Evolutionary conservation across 1,140 invertebrate genomes (phyloP).

Genomic region (Agraylea sexmaculata): DNA sequence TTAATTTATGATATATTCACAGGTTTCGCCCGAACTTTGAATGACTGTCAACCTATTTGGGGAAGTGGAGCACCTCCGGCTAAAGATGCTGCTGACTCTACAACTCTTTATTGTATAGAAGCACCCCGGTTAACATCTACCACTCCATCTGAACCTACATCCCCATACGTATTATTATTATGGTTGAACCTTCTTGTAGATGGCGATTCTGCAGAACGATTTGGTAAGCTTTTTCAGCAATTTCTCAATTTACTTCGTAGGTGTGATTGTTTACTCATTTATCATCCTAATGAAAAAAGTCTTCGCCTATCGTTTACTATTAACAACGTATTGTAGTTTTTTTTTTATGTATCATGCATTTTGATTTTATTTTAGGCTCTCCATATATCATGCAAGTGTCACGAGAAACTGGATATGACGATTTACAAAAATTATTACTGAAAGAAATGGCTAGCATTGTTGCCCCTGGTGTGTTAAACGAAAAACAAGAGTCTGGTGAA

Average conservation of each 20-base stretch:
- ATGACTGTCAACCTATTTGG: slow-evolving; percentile 60
- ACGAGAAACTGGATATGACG: slow-evolving; percentile 73
- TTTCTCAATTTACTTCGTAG: no score
- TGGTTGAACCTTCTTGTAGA: slow-evolving; percentile 69
- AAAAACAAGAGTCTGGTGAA: slow-evolving; percentile 41
- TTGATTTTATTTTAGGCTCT: slow-evolving; percentile 50
- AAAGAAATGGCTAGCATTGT: slow-evolving; percentile 77
- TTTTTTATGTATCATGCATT: no score
- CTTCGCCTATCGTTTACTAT: no score
- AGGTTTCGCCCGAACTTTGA: slow-evolving; percentile 45
- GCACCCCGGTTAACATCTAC: slow-evolving; percentile 37
- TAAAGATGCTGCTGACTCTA: slow-evolving; percentile 52
- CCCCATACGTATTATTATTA: slow-evolving; percentile 61
- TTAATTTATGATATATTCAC: slow-evolving; percentile 28
- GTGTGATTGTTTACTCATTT: no score
- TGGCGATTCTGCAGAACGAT: slow-evolving; percentile 44
- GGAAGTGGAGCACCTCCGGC: slow-evolving; percentile 30
- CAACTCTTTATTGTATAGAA: slow-evolving; percentile 67
- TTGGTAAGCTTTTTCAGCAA: slow-evolving; percentile 36
- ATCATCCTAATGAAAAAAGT: no score
- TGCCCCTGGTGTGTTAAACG: slow-evolving; percentile 44
- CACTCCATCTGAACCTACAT: slow-evolving; percentile 29
- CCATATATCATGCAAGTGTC: slow-evolving; percentile 82
- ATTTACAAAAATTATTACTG: slow-evolving; percentile 78
- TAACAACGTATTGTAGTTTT: no score